These are phyloP conservation scores for Drosophila prostipennis DNA, from an alignment of 2,888 invertebrate genomes.

Conservation along the genomic window DNA sequence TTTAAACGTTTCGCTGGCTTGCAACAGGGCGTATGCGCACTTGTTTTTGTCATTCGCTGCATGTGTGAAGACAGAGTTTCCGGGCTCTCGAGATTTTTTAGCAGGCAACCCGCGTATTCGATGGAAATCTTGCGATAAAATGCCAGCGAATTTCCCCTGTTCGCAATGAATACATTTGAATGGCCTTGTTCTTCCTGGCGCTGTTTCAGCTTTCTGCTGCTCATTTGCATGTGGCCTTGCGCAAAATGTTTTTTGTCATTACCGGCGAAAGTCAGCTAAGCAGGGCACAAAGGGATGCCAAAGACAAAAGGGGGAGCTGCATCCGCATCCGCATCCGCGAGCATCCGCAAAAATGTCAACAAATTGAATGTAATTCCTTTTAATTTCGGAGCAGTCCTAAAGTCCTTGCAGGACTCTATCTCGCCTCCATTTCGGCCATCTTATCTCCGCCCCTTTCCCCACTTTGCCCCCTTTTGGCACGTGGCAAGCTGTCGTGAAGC, in stretches of 20 bases:
- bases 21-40: constrained; percentile 54
- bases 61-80: constrained; percentile 29
- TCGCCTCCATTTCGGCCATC: constrained; percentile 24
- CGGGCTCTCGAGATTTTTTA: constrained; percentile 25
- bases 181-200: constrained; percentile 55
- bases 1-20: constrained; percentile 55
- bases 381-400: constrained; percentile 58
- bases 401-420: constrained; percentile 50
- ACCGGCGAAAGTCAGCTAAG: constrained; percentile 50
- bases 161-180: constrained; percentile 43
- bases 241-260: constrained; percentile 70
- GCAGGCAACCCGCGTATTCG: constrained; percentile 64
- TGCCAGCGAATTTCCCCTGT: constrained; percentile 38
- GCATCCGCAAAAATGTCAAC: constrained; percentile 64
- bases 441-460: constrained; percentile 4
- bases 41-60: constrained; percentile 16
- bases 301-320: constrained; percentile 36
- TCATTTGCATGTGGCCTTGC: constrained; percentile 67
- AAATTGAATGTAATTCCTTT: constrained; percentile 77
- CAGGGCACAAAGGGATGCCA: constrained; percentile 5
- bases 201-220: constrained; percentile 35
- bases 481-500: constrained; percentile 69
- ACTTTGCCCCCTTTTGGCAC: constrained; percentile 35
- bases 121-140: constrained; percentile 70
- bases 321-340: constrained; percentile 49